phyloP scores from a whole-genome alignment of 1,140 invertebrate genomes.

The Drosophila yakuba region DNA sequence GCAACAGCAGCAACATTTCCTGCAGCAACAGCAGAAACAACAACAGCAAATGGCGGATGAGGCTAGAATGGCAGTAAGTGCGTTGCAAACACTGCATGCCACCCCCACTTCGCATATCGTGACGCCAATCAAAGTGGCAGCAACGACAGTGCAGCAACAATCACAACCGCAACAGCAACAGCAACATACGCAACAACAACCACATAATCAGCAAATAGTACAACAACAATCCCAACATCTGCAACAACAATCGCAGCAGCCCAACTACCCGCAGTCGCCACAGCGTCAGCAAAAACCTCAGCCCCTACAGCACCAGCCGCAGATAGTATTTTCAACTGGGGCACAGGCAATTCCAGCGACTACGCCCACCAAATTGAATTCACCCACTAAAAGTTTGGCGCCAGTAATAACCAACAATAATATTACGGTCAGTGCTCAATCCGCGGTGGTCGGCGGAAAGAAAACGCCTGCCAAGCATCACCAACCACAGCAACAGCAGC shows the following conservation, averaged over 20 bases:
- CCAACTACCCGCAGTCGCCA: slow-evolving; percentile 5
- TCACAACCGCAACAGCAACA: slow-evolving; percentile 28
- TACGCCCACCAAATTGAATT: slow-evolving; percentile 18
- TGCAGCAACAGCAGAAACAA: slow-evolving; percentile 28
- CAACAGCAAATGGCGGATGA: slow-evolving; percentile 60
- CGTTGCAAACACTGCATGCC: slow-evolving; percentile 66
- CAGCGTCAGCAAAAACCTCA: slow-evolving; percentile 13
- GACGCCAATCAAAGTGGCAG: slow-evolving; percentile 41
- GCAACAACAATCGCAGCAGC: slow-evolving; percentile 10
- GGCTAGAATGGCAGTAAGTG: slow-evolving; percentile 70
- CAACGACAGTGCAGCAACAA: slow-evolving; percentile 28
- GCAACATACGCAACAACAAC: slow-evolving; percentile 3
- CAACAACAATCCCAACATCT: slow-evolving; percentile 9
- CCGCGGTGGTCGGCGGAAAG: slow-evolving; percentile 20
- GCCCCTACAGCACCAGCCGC: slow-evolving; percentile 13
- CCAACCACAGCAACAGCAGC: slow-evolving; percentile 4
- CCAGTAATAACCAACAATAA: slow-evolving; percentile 26
- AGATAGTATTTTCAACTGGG: slow-evolving; percentile 22
- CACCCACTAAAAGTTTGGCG: slow-evolving; percentile 19
- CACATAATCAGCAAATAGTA: neutral
- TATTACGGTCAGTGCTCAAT: neutral
- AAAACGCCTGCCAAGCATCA: slow-evolving; percentile 50
- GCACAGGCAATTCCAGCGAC: slow-evolving; percentile 9
- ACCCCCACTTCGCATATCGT: slow-evolving; percentile 50
- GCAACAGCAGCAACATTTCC: slow-evolving; percentile 25